Evolutionary conservation across 1,140 invertebrate species (phyloP).

Genomic region (Stratiolaelaps scimitus): DNA sequence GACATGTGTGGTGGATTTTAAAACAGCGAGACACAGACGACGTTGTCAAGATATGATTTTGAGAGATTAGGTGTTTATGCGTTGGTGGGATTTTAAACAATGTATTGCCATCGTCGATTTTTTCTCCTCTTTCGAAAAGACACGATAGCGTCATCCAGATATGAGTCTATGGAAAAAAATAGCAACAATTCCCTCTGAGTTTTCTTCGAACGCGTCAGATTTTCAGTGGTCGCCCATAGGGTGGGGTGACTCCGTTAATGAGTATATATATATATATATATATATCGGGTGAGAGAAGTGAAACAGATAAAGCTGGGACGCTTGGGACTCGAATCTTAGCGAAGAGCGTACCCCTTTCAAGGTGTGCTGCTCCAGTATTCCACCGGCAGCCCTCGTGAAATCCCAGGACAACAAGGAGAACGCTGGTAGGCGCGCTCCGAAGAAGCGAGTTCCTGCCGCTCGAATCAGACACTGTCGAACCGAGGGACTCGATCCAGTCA

Average conservation of each 20-base stretch:
- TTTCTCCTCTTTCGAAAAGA: no score
- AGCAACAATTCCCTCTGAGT: constrained; percentile 25
- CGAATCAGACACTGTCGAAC: constrained; percentile 27
- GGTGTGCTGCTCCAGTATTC: constrained; percentile 66
- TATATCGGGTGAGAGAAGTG: constrained; percentile 19
- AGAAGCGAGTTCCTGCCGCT: constrained; percentile 47
- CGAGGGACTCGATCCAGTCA: constrained; percentile 46
- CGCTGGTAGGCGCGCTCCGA: constrained; percentile 73
- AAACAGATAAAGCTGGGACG: background rate
- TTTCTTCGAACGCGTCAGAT: no score
- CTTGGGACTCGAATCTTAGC: background rate
- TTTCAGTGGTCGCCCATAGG: no score
- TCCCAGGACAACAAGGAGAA: constrained; percentile 73
- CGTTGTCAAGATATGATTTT: no score
- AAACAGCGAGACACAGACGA: no score
- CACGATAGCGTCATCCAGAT: no score
- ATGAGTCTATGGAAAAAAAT: constrained; percentile 7
- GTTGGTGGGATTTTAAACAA: no score
- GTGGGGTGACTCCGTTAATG: background rate
- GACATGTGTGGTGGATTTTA: no score
- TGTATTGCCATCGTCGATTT: no score
- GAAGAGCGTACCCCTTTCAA: constrained; percentile 51
- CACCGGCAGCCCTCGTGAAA: constrained; percentile 75
- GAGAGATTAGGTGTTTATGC: no score
- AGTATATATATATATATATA: constrained; percentile 8